These are phyloP conservation scores for Folsomia manolachei DNA, from an alignment of 2,888 invertebrate species.

Conservation along the genomic window DNA sequence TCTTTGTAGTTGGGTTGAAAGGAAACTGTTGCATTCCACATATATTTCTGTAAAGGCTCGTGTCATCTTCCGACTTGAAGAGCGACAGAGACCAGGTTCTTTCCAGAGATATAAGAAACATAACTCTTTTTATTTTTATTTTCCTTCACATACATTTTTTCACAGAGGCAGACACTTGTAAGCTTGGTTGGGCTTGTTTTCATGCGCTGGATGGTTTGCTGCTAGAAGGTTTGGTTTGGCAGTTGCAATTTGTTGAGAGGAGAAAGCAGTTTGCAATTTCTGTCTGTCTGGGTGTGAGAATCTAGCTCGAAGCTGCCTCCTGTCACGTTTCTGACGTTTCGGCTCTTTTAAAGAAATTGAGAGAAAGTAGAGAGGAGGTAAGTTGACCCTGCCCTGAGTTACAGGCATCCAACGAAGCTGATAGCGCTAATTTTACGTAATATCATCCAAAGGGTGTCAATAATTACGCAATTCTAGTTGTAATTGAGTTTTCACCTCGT, in stretches of 20 bases:
- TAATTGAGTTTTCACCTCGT: no score
- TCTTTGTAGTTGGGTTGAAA: conserved; percentile 1
- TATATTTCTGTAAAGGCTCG: no score
- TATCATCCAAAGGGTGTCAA: no score
- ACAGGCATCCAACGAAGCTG: no score
- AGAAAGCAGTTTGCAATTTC: not conserved
- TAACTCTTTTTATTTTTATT: not conserved
- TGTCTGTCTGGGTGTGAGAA: not conserved
- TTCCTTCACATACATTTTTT: conserved; percentile 1
- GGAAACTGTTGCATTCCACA: not conserved
- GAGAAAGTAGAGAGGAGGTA: no score
- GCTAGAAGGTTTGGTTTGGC: no score
- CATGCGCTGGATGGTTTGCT: no score
- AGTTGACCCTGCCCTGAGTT: no score
- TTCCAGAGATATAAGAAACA: not conserved
- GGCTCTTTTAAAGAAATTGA: not conserved
- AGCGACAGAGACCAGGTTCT: not conserved
- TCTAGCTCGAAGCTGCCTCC: not conserved
- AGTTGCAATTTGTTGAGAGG: not conserved
- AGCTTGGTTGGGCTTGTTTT: no score
- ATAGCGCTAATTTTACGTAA: no score
- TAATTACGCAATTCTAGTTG: no score
- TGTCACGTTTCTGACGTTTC: not conserved
- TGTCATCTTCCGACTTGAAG: not conserved
- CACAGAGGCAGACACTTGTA: no score